Evolutionary conservation across 2,113 vertebrate species (phyloP), one percentile per base, ranked within the genome.

Genomic region (Anolis sagrei): DNA sequence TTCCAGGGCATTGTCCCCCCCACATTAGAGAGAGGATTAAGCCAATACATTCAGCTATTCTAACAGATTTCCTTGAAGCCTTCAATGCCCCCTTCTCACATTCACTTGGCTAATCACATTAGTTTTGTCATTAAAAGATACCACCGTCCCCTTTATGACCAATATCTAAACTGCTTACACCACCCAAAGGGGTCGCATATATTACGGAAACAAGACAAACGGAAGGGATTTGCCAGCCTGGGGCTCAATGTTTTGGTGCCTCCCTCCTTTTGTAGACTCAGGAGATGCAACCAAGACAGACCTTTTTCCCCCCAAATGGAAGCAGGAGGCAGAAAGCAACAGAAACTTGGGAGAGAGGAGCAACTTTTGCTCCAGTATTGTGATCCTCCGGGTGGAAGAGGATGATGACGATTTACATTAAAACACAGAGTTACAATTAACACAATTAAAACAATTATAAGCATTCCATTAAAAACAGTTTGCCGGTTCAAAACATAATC

Each of bases 21-120:
- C 96, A 98, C 98, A 97, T 98, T 98, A 98, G 97, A 99, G 97
- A 98, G 96, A 95, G 98, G 98, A 98, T 98, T 99, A 99, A 97
- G 96, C 97, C 97, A 97, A 97, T 97, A 98, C 97, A 98, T 99
- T 99, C 98, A 98, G 98, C 98, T 98, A 97, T 97, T 97, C 98
- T 97, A 98, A 98, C 98, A 98, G 97, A 98, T 98, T 98, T 97
- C 97, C 97, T 97, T 96, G 98, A 98, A 98, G 97, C 97, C 97
- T 95, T 98, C 97, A 98, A 98, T 98, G 95, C 89, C 92, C 96
- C 91, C 96, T 96, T 98, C 98, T 98, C 97, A 97, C 98, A 97
- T 97, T 98, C 96, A 95, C 97, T 98, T 97, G 96, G 97, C 98
- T 99, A 99, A 99, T 99, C 98, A 99, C 98, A 99, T 99, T 99